A percentile compares a stretch with the other conserved stretches of the same genome.
Conservation (phyloP, 2,113 vertebrate species). For the Hippocampus abdominalis region DNA sequence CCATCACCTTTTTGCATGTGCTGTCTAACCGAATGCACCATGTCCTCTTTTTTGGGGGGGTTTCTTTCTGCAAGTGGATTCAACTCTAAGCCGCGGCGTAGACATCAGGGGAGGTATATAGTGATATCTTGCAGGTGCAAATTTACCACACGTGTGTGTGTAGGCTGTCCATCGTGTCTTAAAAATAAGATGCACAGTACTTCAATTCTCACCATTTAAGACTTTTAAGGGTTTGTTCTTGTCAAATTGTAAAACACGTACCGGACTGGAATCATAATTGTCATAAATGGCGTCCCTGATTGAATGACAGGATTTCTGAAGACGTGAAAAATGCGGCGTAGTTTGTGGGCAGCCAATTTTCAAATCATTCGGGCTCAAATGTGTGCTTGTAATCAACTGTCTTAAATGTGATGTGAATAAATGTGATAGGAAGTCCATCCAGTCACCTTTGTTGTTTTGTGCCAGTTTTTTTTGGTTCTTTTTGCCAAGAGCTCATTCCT, state of each 20-base stretch:
- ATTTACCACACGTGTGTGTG: no score
- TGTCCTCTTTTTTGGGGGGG: background rate
- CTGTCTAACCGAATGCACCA: background rate
- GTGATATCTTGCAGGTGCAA: background rate
- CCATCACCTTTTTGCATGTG: background rate
- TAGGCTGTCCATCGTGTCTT: no score
- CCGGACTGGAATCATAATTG: background rate
- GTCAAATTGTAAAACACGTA: background rate
- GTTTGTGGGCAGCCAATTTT: background rate
- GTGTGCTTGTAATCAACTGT: background rate
- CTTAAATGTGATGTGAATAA: background rate
- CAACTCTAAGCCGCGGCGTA: background rate
- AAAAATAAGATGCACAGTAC: background rate
- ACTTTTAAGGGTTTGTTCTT: background rate
- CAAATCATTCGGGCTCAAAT: background rate
- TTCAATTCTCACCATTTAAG: background rate
- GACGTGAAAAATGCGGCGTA: background rate
- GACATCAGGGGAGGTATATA: background rate
- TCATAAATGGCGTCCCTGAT: background rate
- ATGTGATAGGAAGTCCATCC: background rate
- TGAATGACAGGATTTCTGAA: background rate
- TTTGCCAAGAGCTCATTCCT: background rate
- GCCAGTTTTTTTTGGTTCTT: background rate
- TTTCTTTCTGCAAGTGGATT: background rate
- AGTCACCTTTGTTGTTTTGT: background rate